Base-by-base conservation (phyloP, 2,113 vertebrate genomes). In the Peucedramus taeniatus region DNA sequence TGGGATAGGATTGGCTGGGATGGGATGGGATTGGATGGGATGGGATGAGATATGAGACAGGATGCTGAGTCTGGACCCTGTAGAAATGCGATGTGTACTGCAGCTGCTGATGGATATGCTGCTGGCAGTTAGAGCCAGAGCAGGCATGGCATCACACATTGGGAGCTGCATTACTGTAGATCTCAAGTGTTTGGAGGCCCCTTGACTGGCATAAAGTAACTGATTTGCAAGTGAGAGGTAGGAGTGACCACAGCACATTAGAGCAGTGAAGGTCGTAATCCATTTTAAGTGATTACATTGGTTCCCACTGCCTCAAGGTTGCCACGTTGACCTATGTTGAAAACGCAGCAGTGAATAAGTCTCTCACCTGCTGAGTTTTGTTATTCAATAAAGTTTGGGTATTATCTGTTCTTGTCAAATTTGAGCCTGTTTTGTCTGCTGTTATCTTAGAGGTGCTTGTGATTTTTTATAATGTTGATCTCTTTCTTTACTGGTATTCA, bases 91-190 rank as follows among this genome's bases (percentile, higher is more conserved):
- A 2, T 2, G 11, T 47, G 22, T 33, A 3, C 50, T 16, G 14
- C 30, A 30, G 18, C 24, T 53, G n/a, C 68, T 69, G 44, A 45
- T 49, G 27, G 42, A 45, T 2, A 0, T 33, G 27, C 20, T 68
- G 59, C 27, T 49, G 3, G 1, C 3, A 13, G 15, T 17, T 54
- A 7, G 21, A 54, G 14, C 60, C 4, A 4, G 11, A 47, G 15
- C 0, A 0, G 44, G 7, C 30, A 28, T 4, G 1, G 24, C 47
- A 50, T 16, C 5, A 1, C 16, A 3, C 4, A 3, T 26, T 63
- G 24, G n/a, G 26, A 59, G 20, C 19, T 71, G 31, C 7, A 0
- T 72, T 47, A 16, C n/a, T 6, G 0, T 49, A 10, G 27, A n/a
- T 71, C 28, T 42, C 33, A 59, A 50, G 30, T 59, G 7, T 27